Conservation (phyloP, 2,888 invertebrate species). For the Chaetoderma sp. region DNA sequence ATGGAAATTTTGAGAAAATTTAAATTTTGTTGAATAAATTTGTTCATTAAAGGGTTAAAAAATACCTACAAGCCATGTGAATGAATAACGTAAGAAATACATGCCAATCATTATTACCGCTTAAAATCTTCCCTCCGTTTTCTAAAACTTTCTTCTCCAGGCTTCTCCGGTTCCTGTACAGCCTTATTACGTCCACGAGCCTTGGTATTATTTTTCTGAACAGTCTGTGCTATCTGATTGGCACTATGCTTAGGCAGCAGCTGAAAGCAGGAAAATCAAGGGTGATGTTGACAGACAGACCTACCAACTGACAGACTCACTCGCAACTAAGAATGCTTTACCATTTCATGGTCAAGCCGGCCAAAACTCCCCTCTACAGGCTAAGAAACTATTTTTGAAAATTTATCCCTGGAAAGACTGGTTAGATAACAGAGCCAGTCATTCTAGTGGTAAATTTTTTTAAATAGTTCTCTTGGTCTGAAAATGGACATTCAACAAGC, state of each 20-base stretch:
- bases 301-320: neutral
- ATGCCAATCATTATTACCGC: slow-evolving; percentile 71
- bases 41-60: too few species aligned
- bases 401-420: too few species aligned
- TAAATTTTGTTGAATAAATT: too few species aligned
- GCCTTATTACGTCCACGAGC: slow-evolving; percentile 78
- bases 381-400: too few species aligned
- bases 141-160: slow-evolving; percentile 95
- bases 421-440: too few species aligned
- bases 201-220: slow-evolving; percentile 81
- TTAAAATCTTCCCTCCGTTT: slow-evolving; percentile 96
- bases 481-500: too few species aligned
- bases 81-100: neutral
- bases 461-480: too few species aligned
- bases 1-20: too few species aligned
- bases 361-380: too few species aligned
- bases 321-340: too few species aligned
- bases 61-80: neutral
- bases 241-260: slow-evolving; percentile 96
- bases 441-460: too few species aligned
- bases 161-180: slow-evolving; percentile 84
- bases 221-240: slow-evolving; percentile 85
- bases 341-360: too few species aligned
- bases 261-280: slow-evolving; percentile 48
- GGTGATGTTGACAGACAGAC: neutral